Conservation (phyloP, 2,888 invertebrate genomes). For the Unio pictorum region DNA sequence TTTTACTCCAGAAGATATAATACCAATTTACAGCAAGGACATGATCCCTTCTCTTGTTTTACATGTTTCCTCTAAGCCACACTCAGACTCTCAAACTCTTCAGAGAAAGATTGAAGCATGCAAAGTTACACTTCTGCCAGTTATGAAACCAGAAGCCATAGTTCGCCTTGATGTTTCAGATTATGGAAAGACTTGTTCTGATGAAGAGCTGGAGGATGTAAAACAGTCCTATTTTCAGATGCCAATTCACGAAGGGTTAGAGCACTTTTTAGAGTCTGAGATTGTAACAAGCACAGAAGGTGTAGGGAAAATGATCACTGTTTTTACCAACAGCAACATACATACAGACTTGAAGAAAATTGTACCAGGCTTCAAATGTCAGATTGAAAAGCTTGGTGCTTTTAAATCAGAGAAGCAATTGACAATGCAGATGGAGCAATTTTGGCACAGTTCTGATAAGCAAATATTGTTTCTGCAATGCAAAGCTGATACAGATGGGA, state of each 20-base stretch:
- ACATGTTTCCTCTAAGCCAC: background rate
- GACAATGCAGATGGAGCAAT: conserved; percentile 20
- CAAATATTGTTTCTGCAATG: conserved; percentile 37
- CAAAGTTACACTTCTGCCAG: conserved; percentile 21
- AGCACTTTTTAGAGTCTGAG: conserved; percentile 7
- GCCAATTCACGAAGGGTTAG: conserved; percentile 39
- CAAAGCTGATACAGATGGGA: conserved; percentile 31
- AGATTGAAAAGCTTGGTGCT: conserved; percentile 37
- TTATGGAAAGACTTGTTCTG: background rate
- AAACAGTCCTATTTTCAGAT: conserved; percentile 21
- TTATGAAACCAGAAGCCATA: conserved; percentile 36
- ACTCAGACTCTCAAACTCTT: background rate
- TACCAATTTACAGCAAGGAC: conserved; percentile 38
- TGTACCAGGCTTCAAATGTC: background rate
- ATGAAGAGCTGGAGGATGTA: background rate
- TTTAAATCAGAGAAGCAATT: conserved; percentile 50
- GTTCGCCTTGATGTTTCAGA: conserved; percentile 17
- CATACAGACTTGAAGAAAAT: conserved; percentile 16
- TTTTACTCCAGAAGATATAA: conserved; percentile 20
- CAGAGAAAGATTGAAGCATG: background rate
- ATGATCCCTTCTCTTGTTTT: conserved; percentile 31
- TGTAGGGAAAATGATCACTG: conserved; percentile 11
- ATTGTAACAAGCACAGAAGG: too few relatives aligned
- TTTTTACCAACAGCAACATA: conserved; percentile 42
- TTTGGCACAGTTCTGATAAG: conserved; percentile 25